phyloP scores from a whole-genome alignment of 2,888 invertebrate species.

The Parnassius orleans region DNA sequence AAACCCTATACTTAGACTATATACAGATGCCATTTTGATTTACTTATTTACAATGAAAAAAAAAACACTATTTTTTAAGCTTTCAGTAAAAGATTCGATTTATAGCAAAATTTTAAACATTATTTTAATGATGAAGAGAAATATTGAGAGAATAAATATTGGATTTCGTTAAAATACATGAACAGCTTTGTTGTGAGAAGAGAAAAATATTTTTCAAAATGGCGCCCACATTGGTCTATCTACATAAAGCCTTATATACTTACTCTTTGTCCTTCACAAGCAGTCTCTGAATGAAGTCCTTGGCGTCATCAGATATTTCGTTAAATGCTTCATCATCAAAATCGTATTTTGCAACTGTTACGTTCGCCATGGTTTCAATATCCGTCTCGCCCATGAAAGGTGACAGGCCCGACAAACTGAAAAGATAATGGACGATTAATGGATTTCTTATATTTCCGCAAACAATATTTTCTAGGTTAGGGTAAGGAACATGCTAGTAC shows the following conservation, averaged over 20 bases:
- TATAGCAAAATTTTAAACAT: too few species aligned
- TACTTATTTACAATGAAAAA: background rate
- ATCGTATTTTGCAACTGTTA: constrained; percentile 97
- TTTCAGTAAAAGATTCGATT: too few species aligned
- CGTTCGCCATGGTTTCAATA: constrained; percentile 99
- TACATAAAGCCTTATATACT: constrained; percentile 59
- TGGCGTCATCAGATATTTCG: constrained; percentile 95
- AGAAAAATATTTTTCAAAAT: constrained; percentile 6
- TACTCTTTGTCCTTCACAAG: constrained; percentile 95
- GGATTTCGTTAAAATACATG: too few species aligned
- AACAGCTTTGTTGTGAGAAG: too few species aligned
- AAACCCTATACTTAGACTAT: background rate
- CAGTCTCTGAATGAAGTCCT: constrained; percentile 96
- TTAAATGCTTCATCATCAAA: constrained; percentile 98
- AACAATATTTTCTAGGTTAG: background rate
- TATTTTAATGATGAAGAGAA: too few species aligned
- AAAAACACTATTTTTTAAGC: too few species aligned
- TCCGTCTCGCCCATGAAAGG: constrained; percentile 99
- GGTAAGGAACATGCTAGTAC: background rate
- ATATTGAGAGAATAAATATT: too few species aligned
- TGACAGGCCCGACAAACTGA: constrained; percentile 95
- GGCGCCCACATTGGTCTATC: constrained; percentile 14
- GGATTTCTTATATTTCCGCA: background rate
- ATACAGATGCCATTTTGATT: constrained; percentile 16
- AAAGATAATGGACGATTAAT: constrained; percentile 31